Evolutionary conservation across 2,888 invertebrate genomes (phyloP), one percentile per base, ranked within the genome.

Genomic region (Theretra japonica): DNA sequence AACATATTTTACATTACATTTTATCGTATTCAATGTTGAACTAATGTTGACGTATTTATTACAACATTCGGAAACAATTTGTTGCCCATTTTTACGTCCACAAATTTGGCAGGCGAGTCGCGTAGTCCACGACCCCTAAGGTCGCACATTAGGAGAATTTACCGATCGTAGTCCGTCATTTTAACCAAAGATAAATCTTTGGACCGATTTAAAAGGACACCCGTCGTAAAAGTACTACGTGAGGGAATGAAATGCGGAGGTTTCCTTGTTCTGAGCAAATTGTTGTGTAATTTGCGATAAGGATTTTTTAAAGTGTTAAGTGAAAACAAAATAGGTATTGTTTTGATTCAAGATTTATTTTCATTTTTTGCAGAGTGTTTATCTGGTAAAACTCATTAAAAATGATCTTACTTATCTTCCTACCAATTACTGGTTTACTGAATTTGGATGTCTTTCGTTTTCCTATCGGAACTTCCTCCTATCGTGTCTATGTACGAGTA

Each of bases 121-220:
- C 81, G 79, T 78, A 73, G 76, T 77, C 73, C 69, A 77, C 75
- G 88, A 82, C 88, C 87, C 87, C 83, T 83, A 76, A 86, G 87
- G 87, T 84, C 83, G 79, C 77, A 89, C 89, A 88, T 85, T 82
- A 80, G 73, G 81, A 83, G 85, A 86, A 88, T 88, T 84, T 79
- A 81, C 81, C 84, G 80, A 81, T 77, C 72, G 70, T 74, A 75
- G 85, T 83, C 84, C 85, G 83, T 81, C 84, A 80, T 79, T 71
- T 65, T 59, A 73, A 73, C 71, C 72, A 71, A 77, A 76, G 73
- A 82, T 81, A 81, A 80, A 82, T 85, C 79, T 76, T 77, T 72
- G 75, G 70, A 72, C 74, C 77, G 77, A 82, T 79, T 76, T 75
- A 72, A 79, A 84, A 83, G 81, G 80, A 74, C 76, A 72, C 70